Evolutionary conservation across 2,888 invertebrate species (phyloP).

Genomic region (Trissolcus brochymenae): DNA sequence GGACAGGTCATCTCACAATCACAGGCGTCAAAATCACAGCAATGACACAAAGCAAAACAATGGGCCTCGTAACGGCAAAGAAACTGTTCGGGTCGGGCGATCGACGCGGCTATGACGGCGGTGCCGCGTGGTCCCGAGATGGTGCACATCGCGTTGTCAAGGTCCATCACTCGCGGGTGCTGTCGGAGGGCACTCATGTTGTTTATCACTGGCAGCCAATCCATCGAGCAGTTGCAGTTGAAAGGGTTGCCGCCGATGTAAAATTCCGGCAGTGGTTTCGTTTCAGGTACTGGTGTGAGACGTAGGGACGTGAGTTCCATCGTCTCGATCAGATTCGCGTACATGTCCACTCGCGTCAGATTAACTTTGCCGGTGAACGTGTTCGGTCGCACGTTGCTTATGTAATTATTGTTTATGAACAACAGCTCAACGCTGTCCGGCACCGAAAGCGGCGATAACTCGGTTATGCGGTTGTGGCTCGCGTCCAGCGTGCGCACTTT

Average conservation of each 20-base stretch:
- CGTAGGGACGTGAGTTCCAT: conserved; percentile 89
- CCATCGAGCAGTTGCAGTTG: conserved; percentile 96
- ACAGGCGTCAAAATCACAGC: conserved; percentile 97
- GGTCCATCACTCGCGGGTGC: conserved; percentile 91
- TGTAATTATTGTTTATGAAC: conserved; percentile 92
- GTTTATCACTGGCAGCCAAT: conserved; percentile 94
- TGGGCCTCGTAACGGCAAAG: conserved; percentile 94
- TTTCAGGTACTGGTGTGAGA: conserved; percentile 84
- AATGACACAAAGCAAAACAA: conserved; percentile 95
- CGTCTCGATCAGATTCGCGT: conserved; percentile 90
- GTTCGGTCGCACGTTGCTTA: conserved; percentile 87
- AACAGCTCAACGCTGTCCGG: conserved; percentile 92
- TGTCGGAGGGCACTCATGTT: conserved; percentile 89
- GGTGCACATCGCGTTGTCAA: conserved; percentile 91
- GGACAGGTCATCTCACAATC: conserved; percentile 99
- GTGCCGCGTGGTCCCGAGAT: conserved; percentile 90
- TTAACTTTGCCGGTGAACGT: conserved; percentile 91
- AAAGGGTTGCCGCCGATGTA: conserved; percentile 95
- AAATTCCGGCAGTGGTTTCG: conserved; percentile 89
- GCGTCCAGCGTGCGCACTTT: conserved; percentile 90
- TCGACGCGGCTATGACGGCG: conserved; percentile 86
- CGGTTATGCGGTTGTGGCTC: conserved; percentile 91
- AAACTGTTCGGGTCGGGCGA: conserved; percentile 89
- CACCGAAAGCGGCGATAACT: conserved; percentile 89
- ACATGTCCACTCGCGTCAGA: conserved; percentile 91